Evolutionary conservation across 2,888 invertebrate species (phyloP), one percentile per base, ranked within the genome.

Genomic region (Epirrhoe tristata): DNA sequence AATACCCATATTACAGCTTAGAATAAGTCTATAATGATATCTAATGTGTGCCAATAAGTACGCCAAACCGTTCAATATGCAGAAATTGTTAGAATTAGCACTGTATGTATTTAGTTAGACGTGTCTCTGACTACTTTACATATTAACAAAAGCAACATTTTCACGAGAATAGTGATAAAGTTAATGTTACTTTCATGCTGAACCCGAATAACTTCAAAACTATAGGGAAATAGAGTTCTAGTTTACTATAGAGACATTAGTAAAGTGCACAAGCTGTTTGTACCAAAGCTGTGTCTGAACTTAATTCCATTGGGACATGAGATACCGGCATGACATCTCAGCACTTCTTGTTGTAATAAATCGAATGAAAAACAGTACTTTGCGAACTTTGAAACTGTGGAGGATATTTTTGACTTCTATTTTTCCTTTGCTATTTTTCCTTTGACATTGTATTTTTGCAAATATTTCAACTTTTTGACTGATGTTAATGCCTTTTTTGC

Each of bases 291-390:
- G 32, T 54, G 57, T 0, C n/a, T 34, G 53, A 66, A 60, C 72
- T 72, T 71, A 69, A 71, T 71, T 74, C 73, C 70, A 69, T 67
- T 53, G 74, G 66, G 74, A 71, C 70, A 72, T 70, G 65, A 66
- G 64, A 71, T 65, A 67, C 59, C 55, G 54, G 39, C 59, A 73
- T 70, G 71, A 73, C 71, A 70, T 60, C 67, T 69, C 66, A 63
- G 65, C 69, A 67, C 67, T 73, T 71, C 65, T 67, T 69, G 66
- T 63, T 65, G 53, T 66, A 68, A 72, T 71, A 73, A 73, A 75
- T 73, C 73, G 69, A 73, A 75, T 75, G 71, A 75, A 73, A 68
- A 66, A 75, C 71, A 71, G 70, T 67, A 59, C 69, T 74, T 72
- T 65, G 48, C 6, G 39, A 69, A 69, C 57, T 66, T 63, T 36